Conservation (phyloP, 2,888 invertebrate genomes). For the Epinotia brunnichana region DNA sequence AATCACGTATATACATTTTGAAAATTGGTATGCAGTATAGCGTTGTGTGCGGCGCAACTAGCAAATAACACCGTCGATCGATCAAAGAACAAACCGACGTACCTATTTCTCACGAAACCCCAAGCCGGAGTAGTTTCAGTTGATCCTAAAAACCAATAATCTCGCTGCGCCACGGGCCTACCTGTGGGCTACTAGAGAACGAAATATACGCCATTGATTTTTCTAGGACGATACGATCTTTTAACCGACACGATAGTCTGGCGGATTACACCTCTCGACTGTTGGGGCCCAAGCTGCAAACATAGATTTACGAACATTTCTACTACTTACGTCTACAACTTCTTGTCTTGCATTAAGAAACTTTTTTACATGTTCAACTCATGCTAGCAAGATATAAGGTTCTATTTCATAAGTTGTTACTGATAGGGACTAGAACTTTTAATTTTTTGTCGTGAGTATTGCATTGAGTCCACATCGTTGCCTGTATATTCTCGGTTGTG, state of each 20-base stretch:
- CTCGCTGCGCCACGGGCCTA: slow-evolving; percentile 36
- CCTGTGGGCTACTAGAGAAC: slow-evolving; percentile 18
- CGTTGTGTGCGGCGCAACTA: not conserved
- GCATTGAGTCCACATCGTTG: too few species aligned
- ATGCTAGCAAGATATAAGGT: not conserved
- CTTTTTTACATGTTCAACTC: not conserved
- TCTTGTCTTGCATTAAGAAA: not conserved
- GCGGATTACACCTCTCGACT: slow-evolving; percentile 39
- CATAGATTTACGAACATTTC: slow-evolving; percentile 40
- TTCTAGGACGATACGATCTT: not conserved
- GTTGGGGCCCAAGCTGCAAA: slow-evolving; percentile 30
- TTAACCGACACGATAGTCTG: not conserved
- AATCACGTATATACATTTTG: not conserved
- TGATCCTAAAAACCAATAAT: slow-evolving; percentile 44
- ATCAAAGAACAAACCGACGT: slow-evolving; percentile 32
- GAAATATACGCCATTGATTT: not conserved
- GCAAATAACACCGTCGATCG: slow-evolving; percentile 2
- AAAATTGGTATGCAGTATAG: not conserved
- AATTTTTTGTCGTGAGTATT: too few species aligned
- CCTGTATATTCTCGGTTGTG: too few species aligned
- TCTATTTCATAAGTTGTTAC: not conserved
- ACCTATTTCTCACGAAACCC: slow-evolving; percentile 33
- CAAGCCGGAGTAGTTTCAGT: slow-evolving; percentile 37
- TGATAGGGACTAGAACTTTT: too few species aligned
- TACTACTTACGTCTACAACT: not conserved